Conservation (phyloP, 1,140 invertebrate genomes). For the Amyelois transitella region DNA sequence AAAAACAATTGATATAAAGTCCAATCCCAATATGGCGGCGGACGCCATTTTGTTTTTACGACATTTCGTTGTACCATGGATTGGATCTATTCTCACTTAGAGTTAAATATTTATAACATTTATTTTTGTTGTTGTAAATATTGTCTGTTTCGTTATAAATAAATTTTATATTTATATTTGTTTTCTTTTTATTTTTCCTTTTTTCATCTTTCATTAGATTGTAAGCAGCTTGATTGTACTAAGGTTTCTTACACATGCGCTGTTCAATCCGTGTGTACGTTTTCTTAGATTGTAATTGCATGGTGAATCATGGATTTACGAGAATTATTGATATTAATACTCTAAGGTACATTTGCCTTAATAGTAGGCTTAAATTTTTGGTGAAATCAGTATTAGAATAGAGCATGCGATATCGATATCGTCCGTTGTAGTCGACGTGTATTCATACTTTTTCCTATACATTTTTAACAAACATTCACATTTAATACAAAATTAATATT, state of each 20-base stretch:
- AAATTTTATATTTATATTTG: constrained; percentile 56
- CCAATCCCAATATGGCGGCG: not conserved
- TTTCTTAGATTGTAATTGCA: constrained; percentile 13
- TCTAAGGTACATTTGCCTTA: constrained; percentile 14
- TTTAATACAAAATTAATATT: too few species aligned
- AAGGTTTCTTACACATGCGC: constrained; percentile 8
- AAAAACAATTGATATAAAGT: not conserved
- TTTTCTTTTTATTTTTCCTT: constrained; percentile 34
- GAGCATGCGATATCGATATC: constrained; percentile 12
- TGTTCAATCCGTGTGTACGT: constrained; percentile 9
- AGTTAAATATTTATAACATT: constrained; percentile 30
- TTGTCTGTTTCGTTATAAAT: constrained; percentile 55
- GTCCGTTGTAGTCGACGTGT: too few species aligned
- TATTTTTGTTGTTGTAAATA: constrained; percentile 63
- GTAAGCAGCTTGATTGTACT: constrained; percentile 10
- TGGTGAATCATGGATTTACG: constrained; percentile 1
- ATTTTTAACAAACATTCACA: too few species aligned
- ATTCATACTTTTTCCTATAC: too few species aligned
- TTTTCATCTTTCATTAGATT: constrained; percentile 9
- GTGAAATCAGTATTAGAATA: constrained; percentile 9
- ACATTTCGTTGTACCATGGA: constrained; percentile 1
- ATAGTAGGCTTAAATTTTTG: constrained; percentile 18
- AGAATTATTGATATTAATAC: constrained; percentile 5
- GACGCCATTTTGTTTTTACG: constrained; percentile 1
- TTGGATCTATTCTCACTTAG: constrained; percentile 35